Conservation (phyloP, 2,113 vertebrate species). For the Dromiciops gliroides region DNA sequence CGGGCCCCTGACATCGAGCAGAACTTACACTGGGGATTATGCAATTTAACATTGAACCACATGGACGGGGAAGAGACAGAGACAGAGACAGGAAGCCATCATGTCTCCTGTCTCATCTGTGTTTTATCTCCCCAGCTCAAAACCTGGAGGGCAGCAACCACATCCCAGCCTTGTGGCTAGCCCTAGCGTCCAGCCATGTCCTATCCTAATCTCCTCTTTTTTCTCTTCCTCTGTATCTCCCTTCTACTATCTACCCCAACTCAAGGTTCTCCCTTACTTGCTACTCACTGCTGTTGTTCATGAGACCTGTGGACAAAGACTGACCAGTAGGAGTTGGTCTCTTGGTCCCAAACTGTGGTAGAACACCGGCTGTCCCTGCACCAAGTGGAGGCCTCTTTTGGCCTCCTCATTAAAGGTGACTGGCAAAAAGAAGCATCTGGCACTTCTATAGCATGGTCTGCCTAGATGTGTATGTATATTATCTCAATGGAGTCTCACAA, state of each 20-base stretch:
- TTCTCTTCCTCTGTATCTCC: background rate
- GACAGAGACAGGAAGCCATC: background rate
- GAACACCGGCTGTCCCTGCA: no score
- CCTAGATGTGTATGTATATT: no score
- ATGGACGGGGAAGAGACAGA: background rate
- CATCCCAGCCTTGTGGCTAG: no score
- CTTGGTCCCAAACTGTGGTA: no score
- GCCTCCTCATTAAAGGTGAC: no score
- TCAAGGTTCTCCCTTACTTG: background rate
- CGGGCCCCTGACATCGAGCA: background rate
- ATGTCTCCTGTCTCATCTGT: background rate
- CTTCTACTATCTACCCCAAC: background rate
- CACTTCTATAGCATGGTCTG: no score
- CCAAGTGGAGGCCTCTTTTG: no score
- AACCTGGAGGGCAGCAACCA: no score
- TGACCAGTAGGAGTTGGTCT: background rate
- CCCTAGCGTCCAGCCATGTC: no score
- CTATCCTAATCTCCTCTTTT: background rate
- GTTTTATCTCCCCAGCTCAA: background rate
- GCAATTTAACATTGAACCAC: background rate
- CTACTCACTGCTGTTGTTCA: no score
- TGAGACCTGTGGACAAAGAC: background rate
- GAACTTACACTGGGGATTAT: background rate
- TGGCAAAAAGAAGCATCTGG: no score
- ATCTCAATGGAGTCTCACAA: no score